Evolutionary conservation across 2,888 invertebrate genomes (phyloP), one percentile per base, ranked within the genome.

Genomic region (Pedicia rivosa): DNA sequence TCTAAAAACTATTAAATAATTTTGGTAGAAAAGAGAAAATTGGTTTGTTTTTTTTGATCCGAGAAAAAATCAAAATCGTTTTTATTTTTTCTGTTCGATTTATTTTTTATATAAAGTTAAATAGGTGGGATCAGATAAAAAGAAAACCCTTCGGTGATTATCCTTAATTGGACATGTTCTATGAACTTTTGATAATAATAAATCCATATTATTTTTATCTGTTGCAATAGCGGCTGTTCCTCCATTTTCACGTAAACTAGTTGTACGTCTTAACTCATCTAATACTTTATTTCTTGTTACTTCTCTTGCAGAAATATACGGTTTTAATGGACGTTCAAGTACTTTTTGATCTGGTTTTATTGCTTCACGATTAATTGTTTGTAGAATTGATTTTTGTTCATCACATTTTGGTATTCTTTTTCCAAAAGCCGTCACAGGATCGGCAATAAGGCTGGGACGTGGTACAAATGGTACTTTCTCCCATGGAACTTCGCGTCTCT

Each of bases 381-480:
- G 65, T 46, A 66, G 58, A 47, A 65, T 54, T n/a, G 56, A 57
- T 42, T 51, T 51, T 50, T 51, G 56, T 47, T 50, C 55, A 46
- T 50, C 53, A 44, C 44, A 46, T 37, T 43, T 39, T 12, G 63
- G 54, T 40, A 59, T 62, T 50, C 73, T 72, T 43, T 73, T 72
- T 35, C 86, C 86, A 68, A 77, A 84, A 46, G 83, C 86, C 47
- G 86, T 84, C 58, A 83, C 73, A 46, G 84, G 84, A 57, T 82
- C 81, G 47, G 82, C 74, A 49, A 86, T 77, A 61, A 83, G 70
- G 54, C 83, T 81, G 52, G 86, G 86, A 48, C 86, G 72, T 49
- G 86, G 81, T 53, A 86, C 84, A 64, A 71, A 78, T 53, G 86
- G 86, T 63, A 81, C 79, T 71, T 81, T 82, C 65, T 84, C 81